Evolutionary conservation across 2,797 vertebrate species (phyloP).

Genomic region (Pipistrellus pygmaeus): DNA sequence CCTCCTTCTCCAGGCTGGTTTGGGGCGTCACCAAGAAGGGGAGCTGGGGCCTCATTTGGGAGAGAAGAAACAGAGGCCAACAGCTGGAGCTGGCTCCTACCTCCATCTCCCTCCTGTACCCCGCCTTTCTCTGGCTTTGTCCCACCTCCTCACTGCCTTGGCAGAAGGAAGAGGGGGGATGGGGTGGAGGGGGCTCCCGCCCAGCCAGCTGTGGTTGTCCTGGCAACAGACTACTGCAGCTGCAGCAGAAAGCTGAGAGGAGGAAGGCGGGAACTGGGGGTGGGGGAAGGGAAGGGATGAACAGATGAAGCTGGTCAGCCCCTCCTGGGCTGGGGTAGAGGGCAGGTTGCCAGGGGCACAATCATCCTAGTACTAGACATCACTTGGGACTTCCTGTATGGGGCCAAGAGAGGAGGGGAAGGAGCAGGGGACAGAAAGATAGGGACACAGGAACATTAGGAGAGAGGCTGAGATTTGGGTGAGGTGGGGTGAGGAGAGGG

Average conservation of each 20-base stretch:
- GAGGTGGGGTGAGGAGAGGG: background rate
- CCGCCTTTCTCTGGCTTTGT: constrained; percentile 43
- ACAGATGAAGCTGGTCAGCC: background rate
- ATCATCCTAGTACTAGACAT: background rate
- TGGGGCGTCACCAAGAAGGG: constrained; percentile 49
- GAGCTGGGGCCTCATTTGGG: constrained; percentile 13
- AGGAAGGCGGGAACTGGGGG: constrained; percentile 46
- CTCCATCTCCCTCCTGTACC: background rate
- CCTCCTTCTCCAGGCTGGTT: constrained; percentile 60
- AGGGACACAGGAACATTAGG: background rate
- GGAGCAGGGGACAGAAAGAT: background rate
- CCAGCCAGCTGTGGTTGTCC: constrained; percentile 84
- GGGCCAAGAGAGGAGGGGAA: background rate
- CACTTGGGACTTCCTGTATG: background rate
- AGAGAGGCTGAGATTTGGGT: background rate
- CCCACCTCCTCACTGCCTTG: background rate
- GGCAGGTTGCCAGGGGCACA: background rate
- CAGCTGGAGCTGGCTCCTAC: constrained; percentile 56
- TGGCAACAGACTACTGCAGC: constrained; percentile 82
- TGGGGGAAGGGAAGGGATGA: constrained; percentile 64
- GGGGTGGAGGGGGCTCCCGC: constrained; percentile 79
- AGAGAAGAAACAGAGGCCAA: constrained; percentile 27
- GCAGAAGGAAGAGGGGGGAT: constrained; percentile 72
- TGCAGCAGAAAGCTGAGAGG: constrained; percentile 66
- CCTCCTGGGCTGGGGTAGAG: background rate